Percentiles rank a stretch among this genome's conserved stretches.
Conservation (phyloP, 2,888 invertebrate species). For the Pachycephus smyrnensis region DNA sequence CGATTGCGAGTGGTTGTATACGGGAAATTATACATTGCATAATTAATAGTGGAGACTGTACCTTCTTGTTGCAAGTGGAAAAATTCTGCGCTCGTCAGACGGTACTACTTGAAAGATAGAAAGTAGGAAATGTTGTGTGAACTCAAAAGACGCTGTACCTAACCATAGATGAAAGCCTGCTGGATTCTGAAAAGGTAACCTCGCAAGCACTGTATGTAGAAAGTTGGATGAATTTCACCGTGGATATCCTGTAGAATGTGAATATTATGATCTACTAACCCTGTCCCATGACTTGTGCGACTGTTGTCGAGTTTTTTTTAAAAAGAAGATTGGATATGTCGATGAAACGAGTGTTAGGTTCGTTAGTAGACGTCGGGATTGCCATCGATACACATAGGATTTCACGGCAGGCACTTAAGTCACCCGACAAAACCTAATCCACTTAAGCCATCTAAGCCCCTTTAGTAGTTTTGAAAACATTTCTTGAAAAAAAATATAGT, state of each 20-base stretch:
- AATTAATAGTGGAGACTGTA: background rate
- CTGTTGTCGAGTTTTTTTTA: background rate
- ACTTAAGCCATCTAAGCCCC: background rate
- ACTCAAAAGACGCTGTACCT: background rate
- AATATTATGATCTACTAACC: background rate
- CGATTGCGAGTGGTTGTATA: background rate
- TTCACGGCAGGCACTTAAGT: background rate
- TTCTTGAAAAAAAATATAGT: background rate
- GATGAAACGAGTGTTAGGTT: background rate
- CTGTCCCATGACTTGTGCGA: background rate
- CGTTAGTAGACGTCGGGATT: background rate
- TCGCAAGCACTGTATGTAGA: background rate
- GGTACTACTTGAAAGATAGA: background rate
- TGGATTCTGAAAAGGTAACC: background rate
- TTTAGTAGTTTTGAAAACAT: background rate
- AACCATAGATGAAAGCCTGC: background rate
- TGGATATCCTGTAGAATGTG: background rate
- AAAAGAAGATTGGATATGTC: background rate
- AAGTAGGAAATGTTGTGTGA: background rate
- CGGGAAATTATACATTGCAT: background rate
- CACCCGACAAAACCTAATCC: background rate
- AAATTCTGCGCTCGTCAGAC: background rate
- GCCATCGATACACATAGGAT: background rate
- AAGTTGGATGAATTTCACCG: background rate
- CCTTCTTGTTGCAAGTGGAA: background rate